These are phyloP conservation scores for Platalea minor DNA, from an alignment of 2,797 vertebrate genomes.

Conservation along the genomic window DNA sequence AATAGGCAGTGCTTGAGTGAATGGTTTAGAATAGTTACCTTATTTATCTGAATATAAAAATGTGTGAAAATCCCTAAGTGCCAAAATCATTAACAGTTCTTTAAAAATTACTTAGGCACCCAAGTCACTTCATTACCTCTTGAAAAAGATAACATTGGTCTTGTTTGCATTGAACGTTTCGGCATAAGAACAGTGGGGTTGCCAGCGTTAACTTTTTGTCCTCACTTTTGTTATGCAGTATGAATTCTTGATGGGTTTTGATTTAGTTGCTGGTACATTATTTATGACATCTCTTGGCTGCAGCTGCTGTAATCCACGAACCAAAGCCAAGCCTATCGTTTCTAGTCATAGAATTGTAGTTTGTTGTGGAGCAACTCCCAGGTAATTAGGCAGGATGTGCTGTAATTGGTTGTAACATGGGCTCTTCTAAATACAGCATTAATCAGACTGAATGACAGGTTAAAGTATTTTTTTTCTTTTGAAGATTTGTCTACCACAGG, in stretches of 20 bases:
- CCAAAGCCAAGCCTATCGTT: conserved; percentile 39
- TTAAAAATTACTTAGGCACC: neutral
- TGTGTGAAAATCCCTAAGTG: neutral
- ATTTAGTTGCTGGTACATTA: conserved; percentile 50
- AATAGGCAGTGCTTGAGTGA: neutral
- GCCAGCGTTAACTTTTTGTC: conserved; percentile 20
- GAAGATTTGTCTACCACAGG: neutral
- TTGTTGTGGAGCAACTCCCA: conserved; percentile 17
- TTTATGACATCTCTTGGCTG: conserved; percentile 53
- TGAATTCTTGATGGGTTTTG: conserved; percentile 47
- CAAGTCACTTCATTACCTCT: neutral
- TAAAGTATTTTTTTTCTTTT: neutral
- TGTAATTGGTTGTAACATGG: conserved; percentile 7
- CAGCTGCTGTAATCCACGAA: conserved; percentile 21
- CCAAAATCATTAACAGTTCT: neutral
- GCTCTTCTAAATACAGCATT: conserved; percentile 6
- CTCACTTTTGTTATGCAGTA: neutral
- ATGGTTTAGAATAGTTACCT: neutral
- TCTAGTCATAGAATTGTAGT: conserved; percentile 22
- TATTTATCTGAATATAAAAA: neutral
- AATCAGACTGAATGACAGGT: neutral
- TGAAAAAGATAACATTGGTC: neutral
- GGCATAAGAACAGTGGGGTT: neutral
- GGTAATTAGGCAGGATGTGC: conserved; percentile 18
- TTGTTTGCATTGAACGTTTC: neutral